Evolutionary conservation across 2,113 vertebrate genomes (phyloP).

Genomic region (Nycticebus coucang): DNA sequence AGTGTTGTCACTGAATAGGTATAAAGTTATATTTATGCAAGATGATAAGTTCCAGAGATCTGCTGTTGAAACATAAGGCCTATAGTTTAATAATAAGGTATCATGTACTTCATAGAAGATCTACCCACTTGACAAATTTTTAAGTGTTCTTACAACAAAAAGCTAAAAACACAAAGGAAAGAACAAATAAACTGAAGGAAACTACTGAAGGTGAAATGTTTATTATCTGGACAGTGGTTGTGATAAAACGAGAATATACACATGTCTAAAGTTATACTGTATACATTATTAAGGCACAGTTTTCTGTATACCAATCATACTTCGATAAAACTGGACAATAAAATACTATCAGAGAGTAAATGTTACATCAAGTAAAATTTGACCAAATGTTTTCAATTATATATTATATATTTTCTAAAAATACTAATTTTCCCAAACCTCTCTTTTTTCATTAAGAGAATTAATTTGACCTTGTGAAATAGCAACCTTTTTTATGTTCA

Average conservation of each 20-base stretch:
- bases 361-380: neutral
- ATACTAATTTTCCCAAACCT: neutral
- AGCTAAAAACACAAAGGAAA: neutral
- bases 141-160: neutral
- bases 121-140: too few relatives aligned
- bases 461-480: neutral
- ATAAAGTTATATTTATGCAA: neutral
- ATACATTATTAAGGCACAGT: neutral
- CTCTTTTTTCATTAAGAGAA: neutral
- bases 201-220: neutral
- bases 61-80: neutral
- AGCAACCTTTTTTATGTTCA: neutral
- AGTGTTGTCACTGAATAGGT: neutral
- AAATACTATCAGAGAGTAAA: neutral
- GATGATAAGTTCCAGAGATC: neutral
- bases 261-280: neutral
- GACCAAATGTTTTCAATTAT: neutral
- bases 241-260: too few relatives aligned
- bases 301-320: neutral
- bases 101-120: neutral
- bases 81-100: neutral
- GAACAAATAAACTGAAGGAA: neutral
- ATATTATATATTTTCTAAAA: neutral
- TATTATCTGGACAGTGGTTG: neutral
- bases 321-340: neutral